Evolutionary conservation across 2,888 invertebrate genomes (phyloP).

Genomic region (Lumbricus terrestris): DNA sequence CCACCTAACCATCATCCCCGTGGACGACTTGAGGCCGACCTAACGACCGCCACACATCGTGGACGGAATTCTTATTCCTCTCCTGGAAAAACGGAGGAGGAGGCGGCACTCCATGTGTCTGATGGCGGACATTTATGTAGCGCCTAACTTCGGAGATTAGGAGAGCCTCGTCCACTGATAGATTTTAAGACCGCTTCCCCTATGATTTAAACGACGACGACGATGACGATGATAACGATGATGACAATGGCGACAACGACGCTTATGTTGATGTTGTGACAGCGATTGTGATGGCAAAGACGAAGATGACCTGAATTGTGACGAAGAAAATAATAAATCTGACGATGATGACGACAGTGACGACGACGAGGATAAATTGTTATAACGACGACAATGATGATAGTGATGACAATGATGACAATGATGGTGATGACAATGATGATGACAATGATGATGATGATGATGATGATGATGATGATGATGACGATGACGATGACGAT

Average conservation of each 20-base stretch:
- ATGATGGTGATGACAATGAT: conserved; percentile 7
- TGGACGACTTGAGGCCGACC: neutral
- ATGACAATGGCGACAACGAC: neutral
- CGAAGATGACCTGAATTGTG: neutral
- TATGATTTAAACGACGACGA: neutral
- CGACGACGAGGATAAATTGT: neutral
- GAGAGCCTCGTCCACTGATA: neutral
- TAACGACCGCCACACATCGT: neutral
- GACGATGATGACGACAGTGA: neutral
- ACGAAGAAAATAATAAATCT: neutral
- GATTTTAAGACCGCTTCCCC: neutral
- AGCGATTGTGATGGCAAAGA: neutral
- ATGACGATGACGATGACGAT: too few species aligned
- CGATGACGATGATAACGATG: neutral
- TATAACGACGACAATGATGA: neutral
- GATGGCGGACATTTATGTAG: neutral
- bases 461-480: neutral
- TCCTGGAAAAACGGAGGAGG: too few species aligned
- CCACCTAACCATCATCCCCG: neutral
- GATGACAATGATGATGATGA: too few species aligned
- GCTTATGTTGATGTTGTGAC: neutral
- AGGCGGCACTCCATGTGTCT: too few species aligned
- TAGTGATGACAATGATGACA: neutral
- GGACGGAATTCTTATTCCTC: neutral
- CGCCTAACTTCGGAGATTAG: too few species aligned